Percentiles rank a stretch among this genome's conserved stretches.
These are phyloP conservation scores for Microtus pennsylvanicus DNA, from an alignment of 2,113 vertebrate species.

Conservation along the genomic window DNA sequence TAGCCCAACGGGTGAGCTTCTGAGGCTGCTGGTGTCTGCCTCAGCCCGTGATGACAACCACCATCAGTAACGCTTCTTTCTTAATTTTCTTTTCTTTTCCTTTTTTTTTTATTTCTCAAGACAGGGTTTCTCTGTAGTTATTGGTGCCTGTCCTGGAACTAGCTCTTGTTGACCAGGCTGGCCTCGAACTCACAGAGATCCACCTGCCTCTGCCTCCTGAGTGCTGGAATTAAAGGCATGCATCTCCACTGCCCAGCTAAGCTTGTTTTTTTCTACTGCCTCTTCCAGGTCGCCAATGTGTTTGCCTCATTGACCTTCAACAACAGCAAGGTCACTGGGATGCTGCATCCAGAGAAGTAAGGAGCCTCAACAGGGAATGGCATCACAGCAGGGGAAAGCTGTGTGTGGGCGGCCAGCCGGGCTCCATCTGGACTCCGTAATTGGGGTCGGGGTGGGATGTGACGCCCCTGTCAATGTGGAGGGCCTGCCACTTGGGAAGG, in stretches of 20 bases:
- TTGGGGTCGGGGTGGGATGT: too few species aligned
- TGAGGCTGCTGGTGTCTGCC: background rate
- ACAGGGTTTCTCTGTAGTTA: too few species aligned
- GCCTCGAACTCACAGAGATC: too few species aligned
- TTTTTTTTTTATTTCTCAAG: too few species aligned
- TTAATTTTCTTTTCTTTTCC: too few species aligned
- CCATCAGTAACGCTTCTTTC: background rate
- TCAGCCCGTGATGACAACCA: background rate
- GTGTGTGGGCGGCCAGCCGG: fast-evolving
- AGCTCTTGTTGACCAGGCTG: too few species aligned
- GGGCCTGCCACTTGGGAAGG: background rate
- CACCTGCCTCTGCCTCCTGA: too few species aligned
- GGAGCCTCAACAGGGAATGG: background rate
- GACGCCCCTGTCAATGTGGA: background rate
- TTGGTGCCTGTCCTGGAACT: too few species aligned
- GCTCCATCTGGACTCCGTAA: background rate
- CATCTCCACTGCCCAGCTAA: background rate
- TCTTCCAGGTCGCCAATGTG: constrained; percentile 62
- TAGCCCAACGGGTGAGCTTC: background rate
- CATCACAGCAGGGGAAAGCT: background rate
- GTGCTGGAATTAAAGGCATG: too few species aligned
- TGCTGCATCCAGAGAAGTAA: constrained; percentile 73
- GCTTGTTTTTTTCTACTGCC: background rate
- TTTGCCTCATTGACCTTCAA: constrained; percentile 47
- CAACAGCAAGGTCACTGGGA: constrained; percentile 66